These are phyloP conservation scores for Megalurothrips usitatus DNA, from an alignment of 2,888 invertebrate species.

Conservation along the genomic window DNA sequence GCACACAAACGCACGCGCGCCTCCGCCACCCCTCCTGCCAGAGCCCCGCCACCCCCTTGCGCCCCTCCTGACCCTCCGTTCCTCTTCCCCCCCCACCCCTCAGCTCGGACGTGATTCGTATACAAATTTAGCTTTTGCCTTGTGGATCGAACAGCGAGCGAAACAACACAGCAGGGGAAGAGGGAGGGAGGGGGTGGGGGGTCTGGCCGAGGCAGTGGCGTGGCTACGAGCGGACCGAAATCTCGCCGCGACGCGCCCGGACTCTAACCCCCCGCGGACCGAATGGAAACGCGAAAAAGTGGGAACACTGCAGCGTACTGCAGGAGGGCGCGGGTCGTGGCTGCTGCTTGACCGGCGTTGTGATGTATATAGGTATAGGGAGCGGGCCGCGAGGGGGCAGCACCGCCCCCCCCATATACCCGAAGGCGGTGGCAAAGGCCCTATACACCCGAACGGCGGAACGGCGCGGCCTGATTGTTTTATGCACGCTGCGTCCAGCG, in stretches of 20 bases:
- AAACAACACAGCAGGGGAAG: constrained; percentile 20
- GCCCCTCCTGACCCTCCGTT: neutral
- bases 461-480: no score
- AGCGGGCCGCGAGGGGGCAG: no score
- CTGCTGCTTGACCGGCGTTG: no score
- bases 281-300: no score
- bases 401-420: no score
- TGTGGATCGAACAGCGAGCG: constrained; percentile 23
- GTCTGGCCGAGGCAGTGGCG: constrained; percentile 14
- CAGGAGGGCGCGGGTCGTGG: no score
- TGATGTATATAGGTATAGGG: no score
- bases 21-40: neutral
- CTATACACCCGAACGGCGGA: no score
- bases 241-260: neutral
- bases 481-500: neutral
- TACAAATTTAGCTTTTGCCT: constrained; percentile 25
- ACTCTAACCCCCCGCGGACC: no score
- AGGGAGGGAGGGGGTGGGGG: neutral
- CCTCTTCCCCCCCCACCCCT: neutral
- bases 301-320: no score
- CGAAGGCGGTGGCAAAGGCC: no score
- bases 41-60: neutral
- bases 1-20: neutral
- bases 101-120: constrained; percentile 24
- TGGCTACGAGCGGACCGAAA: neutral